Evolutionary conservation across 53 echinoderm and acorn worm species (phyloP).

Genomic region (Holothuria scabra): DNA sequence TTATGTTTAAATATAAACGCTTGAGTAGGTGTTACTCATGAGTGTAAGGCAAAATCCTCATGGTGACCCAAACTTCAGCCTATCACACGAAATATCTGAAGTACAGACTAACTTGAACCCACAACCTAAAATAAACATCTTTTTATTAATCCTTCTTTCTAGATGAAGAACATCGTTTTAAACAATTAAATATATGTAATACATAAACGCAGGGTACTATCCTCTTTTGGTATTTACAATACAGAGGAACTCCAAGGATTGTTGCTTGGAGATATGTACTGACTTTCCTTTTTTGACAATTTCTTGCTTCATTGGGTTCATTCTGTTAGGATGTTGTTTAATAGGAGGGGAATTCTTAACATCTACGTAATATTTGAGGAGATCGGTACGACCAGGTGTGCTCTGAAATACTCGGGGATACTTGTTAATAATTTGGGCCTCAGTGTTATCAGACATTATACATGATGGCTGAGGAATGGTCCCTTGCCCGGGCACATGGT

Average conservation of each 20-base stretch:
- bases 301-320: conserved; percentile 55
- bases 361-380: conserved; percentile 54
- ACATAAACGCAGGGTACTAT: conserved; percentile 52
- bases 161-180: too few relatives aligned
- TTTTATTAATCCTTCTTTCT: too few relatives aligned
- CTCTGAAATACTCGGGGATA: not conserved
- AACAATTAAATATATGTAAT: conserved; percentile 63
- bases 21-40: too few relatives aligned
- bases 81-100: too few relatives aligned
- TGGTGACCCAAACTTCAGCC: too few relatives aligned
- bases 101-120: too few relatives aligned
- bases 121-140: too few relatives aligned
- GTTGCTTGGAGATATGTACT: conserved; percentile 55
- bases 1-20: too few relatives aligned
- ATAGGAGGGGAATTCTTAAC: conserved; percentile 49
- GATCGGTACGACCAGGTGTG: not conserved
- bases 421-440: conserved; percentile 1
- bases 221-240: conserved; percentile 57
- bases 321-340: conserved; percentile 65
- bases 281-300: conserved; percentile 54
- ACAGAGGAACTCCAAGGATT: conserved; percentile 62
- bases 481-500: not conserved
- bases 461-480: not conserved
- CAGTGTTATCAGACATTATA: conserved; percentile 15
- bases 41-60: too few relatives aligned